These are phyloP conservation scores for human DNA, from an alignment of 2,113 vertebrate species.

Conservation along the genomic window DNA sequence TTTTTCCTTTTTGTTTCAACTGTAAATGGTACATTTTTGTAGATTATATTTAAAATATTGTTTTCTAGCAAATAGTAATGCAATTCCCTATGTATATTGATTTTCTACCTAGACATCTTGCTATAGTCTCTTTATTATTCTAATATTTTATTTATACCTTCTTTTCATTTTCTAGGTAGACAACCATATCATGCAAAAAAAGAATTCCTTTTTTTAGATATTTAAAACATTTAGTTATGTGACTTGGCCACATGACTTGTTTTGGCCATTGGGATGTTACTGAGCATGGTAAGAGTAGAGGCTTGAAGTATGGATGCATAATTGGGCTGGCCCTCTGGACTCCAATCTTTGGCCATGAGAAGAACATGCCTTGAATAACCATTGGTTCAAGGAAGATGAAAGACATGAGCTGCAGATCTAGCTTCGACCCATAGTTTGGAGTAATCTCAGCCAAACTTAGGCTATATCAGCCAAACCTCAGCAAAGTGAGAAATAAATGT, in stretches of 20 bases:
- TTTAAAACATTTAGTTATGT: not conserved
- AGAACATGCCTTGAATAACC: not conserved
- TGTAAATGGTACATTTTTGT: not conserved
- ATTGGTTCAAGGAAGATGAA: conserved; percentile 34
- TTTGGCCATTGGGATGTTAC: not conserved
- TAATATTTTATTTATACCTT: not conserved
- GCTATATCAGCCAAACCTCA: conserved; percentile 39
- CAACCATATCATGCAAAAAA: not conserved
- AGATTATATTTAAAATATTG: conserved; percentile 30
- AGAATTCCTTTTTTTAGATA: not conserved
- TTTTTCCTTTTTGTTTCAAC: not conserved
- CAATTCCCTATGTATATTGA: not conserved
- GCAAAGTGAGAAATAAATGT: conserved; percentile 46
- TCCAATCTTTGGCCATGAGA: not conserved
- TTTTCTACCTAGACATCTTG: not conserved
- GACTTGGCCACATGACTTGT: not conserved
- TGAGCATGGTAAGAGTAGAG: not conserved
- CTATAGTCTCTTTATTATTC: not conserved
- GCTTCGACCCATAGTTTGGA: not conserved
- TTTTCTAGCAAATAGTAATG: conserved; percentile 10
- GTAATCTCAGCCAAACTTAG: not conserved
- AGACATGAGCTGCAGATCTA: not conserved
- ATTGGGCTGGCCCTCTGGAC: not conserved
- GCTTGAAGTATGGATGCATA: not conserved
- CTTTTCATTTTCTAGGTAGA: conserved; percentile 9